phyloP scores from a whole-genome alignment of 2,113 vertebrate genomes.

The Salvelinus fontinalis region DNA sequence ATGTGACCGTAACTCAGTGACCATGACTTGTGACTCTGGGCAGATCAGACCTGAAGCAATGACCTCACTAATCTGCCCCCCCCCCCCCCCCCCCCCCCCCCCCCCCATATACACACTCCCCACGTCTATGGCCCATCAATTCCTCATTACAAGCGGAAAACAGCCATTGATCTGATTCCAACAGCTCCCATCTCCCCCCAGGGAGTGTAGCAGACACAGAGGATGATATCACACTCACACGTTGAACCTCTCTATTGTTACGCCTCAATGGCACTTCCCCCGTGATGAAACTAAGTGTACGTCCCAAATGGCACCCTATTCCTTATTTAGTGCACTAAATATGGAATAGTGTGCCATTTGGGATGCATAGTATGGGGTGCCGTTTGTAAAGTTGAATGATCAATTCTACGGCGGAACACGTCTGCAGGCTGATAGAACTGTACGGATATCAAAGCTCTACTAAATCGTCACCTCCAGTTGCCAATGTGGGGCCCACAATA shows the following conservation, averaged over 20 bases:
- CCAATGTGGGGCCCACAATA: constrained; percentile 42
- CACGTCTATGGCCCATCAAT: constrained; percentile 63
- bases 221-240: constrained; percentile 45
- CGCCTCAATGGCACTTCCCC: constrained; percentile 2
- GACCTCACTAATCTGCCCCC: not conserved
- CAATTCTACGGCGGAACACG: too few species aligned
- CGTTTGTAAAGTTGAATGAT: too few species aligned
- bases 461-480: constrained; percentile 35
- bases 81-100: constrained; percentile 14
- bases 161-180: constrained; percentile 60
- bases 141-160: constrained; percentile 64
- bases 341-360: too few species aligned
- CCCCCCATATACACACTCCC: constrained; percentile 19
- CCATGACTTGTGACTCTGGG: too few species aligned
- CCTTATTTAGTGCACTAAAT: too few species aligned
- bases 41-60: too few species aligned
- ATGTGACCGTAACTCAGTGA: too few species aligned
- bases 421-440: not conserved
- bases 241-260: not conserved
- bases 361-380: too few species aligned
- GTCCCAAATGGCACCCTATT: not conserved
- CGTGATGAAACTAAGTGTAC: not conserved
- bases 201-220: constrained; percentile 22
- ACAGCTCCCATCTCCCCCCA: constrained; percentile 3
- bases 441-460: constrained; percentile 23